Evolutionary conservation across 2,113 vertebrate genomes (phyloP).

Genomic region (Mola mola): DNA sequence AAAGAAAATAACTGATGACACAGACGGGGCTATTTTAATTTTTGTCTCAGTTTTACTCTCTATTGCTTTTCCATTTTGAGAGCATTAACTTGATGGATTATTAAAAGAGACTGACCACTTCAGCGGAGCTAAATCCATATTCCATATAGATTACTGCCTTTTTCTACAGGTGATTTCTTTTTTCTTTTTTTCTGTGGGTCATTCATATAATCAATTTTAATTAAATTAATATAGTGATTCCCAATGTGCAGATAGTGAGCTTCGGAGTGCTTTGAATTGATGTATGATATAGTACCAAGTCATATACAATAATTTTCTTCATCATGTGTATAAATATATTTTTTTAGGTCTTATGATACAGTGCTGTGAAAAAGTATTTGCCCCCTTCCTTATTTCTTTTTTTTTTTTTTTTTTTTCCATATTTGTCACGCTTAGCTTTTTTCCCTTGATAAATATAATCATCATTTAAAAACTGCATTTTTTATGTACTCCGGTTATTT

Average conservation of each 20-base stretch:
- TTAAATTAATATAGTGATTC: constrained; percentile 24
- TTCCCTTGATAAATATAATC: too few species aligned
- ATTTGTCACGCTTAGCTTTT: too few species aligned
- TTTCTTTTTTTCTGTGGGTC: constrained; percentile 35
- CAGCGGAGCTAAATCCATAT: constrained; percentile 26
- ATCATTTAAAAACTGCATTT: too few species aligned
- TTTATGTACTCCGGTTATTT: too few species aligned
- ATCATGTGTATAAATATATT: too few species aligned
- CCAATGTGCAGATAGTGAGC: constrained; percentile 1
- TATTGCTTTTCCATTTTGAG: constrained; percentile 35
- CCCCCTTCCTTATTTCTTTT: too few species aligned
- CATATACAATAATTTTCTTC: too few species aligned
- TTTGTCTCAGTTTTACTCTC: constrained; percentile 23
- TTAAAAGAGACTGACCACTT: constrained; percentile 17
- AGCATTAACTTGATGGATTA: constrained; percentile 43
- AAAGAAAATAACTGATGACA: constrained; percentile 32
- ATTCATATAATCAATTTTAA: constrained; percentile 50
- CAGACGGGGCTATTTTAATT: constrained; percentile 14
- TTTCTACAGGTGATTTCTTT: constrained; percentile 36
- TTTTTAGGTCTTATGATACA: too few species aligned
- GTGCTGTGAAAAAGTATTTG: too few species aligned
- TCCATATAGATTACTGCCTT: constrained; percentile 37
- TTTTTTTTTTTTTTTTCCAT: too few species aligned
- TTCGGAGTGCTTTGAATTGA: constrained; percentile 9
- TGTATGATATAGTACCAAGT: constrained; percentile 14